phyloP scores from a whole-genome alignment of 1,140 invertebrate genomes.

The Aporrectodea caliginosa region DNA sequence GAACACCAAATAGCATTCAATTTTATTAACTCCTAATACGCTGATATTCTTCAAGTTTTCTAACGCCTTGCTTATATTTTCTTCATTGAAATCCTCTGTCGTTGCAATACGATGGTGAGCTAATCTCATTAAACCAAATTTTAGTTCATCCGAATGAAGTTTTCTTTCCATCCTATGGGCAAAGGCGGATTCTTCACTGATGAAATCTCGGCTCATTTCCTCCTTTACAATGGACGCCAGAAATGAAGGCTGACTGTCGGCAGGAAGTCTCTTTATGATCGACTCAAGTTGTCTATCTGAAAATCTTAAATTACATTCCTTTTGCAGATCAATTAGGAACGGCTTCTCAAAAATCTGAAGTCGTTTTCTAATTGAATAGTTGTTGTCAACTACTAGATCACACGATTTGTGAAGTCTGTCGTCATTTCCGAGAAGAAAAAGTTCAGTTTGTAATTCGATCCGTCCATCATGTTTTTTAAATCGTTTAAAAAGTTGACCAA shows the following conservation, averaged over 20 bases:
- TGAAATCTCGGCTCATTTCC: neutral
- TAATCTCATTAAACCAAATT: neutral
- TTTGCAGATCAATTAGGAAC: neutral
- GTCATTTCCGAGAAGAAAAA: conserved; percentile 1
- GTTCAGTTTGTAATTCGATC: neutral
- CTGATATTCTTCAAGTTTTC: neutral
- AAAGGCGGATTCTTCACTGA: neutral
- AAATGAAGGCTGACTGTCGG: neutral
- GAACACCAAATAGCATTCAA: neutral
- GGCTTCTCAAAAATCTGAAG: neutral
- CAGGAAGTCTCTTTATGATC: neutral
- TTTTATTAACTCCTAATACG: neutral
- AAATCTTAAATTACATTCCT: neutral
- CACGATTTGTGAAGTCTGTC: neutral
- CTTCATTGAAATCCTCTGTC: neutral
- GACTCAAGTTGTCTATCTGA: neutral
- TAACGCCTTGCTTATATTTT: neutral
- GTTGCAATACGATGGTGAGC: neutral
- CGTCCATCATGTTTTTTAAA: neutral
- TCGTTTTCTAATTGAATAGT: neutral
- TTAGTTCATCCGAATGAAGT: neutral
- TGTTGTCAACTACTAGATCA: neutral
- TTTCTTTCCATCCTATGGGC: neutral
- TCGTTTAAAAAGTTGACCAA: conserved; percentile 35
- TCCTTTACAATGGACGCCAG: neutral